Base-by-base conservation (phyloP, 2,113 vertebrate genomes). In the Equus quagga region DNA sequence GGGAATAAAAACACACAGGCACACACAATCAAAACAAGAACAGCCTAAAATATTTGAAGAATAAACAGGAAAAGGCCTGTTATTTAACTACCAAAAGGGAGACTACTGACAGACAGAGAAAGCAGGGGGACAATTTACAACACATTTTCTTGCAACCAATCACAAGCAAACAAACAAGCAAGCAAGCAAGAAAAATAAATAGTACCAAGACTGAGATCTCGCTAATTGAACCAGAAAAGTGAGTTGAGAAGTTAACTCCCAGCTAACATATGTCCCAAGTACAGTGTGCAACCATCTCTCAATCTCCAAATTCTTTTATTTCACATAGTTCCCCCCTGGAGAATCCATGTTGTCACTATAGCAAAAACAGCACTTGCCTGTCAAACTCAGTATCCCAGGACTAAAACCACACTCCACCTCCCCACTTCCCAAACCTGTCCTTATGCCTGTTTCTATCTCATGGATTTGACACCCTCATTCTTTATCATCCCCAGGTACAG, bases 51-150 rank as follows among this genome's bases (percentile, higher is more conserved):
- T 62, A 65, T 21, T 10, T 60, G 31, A 89, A 83, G 64, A 24
- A 80, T 65, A 93, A 96, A 92, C 82, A 97, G 85, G 93, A 91
- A 93, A 83, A 83, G n/a, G 31, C 24, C 28, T 46, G 31, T 15
- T 60, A 67, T 5, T 93, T 62, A 92, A 31, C 67, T 69, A 93
- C 64, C 83, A 96, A 94, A 95, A 26, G 19, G 6, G 8, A 89
- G 70, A 94, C 67, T 70, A 67, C 54, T 54, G 93, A 67, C 24
- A 14, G 54, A 79, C 2, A 51, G 26, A 86, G 44, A 69, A 86
- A n/a, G 65, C 23, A 80, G 13, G 17, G 15, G 18, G 36, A 73
- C 41, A 75, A 82, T 14, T 79, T 56, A 80, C 33, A 70, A 58
- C 17, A 67, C 51, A 58, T 46, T 80, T 78, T 78, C 82, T 93